Conservation (phyloP, 2,888 invertebrate species). For the Laspeyria flexula region DNA sequence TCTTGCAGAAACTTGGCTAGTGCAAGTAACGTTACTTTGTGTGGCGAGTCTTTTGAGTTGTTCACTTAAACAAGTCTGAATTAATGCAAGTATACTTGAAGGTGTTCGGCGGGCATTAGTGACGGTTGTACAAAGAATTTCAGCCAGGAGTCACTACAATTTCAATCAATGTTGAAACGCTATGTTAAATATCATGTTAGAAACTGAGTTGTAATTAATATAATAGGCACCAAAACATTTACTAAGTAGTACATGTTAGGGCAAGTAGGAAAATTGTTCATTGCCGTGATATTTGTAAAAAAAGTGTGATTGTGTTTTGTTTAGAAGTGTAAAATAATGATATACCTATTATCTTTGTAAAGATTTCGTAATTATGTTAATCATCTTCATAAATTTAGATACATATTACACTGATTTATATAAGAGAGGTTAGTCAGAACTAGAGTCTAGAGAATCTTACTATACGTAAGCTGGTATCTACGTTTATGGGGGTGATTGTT, state of each 20-base stretch:
- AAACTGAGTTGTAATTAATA: constrained; percentile 53
- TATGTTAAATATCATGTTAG: constrained; percentile 26
- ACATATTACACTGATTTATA: background rate
- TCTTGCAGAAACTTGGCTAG: too few relatives aligned
- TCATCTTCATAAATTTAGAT: background rate
- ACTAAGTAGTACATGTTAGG: constrained; percentile 58
- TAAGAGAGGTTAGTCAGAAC: background rate
- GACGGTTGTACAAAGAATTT: background rate
- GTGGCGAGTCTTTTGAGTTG: too few relatives aligned
- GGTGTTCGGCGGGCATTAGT: too few relatives aligned
- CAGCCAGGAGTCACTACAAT: constrained; percentile 4
- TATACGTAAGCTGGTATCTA: background rate
- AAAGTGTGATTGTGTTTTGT: constrained; percentile 41
- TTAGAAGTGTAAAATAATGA: constrained; percentile 30
- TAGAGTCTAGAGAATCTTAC: background rate
- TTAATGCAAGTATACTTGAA: too few relatives aligned
- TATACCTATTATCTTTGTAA: constrained; percentile 28
- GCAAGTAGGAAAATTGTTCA: constrained; percentile 64
- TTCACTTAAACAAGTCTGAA: constrained; percentile 5
- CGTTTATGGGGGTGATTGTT: constrained; percentile 9
- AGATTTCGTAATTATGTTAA: constrained; percentile 19
- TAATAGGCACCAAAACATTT: constrained; percentile 48
- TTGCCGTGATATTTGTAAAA: constrained; percentile 50
- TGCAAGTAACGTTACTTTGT: too few relatives aligned
- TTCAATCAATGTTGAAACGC: constrained; percentile 9